Conservation (phyloP, 2,113 vertebrate genomes). For the Polypterus bichir region DNA sequence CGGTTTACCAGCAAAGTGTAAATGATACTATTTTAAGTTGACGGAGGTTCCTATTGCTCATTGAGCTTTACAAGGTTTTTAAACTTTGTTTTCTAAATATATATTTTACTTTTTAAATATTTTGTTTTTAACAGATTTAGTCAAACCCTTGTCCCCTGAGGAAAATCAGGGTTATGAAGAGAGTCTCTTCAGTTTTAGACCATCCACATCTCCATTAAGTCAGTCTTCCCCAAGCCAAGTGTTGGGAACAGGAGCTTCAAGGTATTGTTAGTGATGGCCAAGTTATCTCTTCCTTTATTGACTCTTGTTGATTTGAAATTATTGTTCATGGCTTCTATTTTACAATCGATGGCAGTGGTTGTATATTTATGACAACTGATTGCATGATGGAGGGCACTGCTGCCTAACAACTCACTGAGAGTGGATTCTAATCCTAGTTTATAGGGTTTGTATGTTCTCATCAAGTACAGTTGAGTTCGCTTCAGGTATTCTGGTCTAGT, state of each 20-base stretch:
- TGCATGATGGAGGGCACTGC: conserved; percentile 22
- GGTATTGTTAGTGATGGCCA: conserved; percentile 45
- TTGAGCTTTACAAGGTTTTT: background rate
- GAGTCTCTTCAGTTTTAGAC: conserved; percentile 67
- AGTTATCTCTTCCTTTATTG: background rate
- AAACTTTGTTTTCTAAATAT: background rate
- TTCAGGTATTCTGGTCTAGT: no score
- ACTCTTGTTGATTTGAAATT: background rate
- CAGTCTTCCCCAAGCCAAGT: conserved; percentile 87
- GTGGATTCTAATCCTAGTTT: no score
- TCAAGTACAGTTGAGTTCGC: no score
- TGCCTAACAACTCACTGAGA: conserved; percentile 16
- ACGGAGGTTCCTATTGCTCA: background rate
- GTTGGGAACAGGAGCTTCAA: conserved; percentile 43
- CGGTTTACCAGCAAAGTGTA: background rate
- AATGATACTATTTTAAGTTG: background rate
- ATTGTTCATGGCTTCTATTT: background rate
- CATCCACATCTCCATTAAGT: conserved; percentile 77
- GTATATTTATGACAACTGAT: background rate
- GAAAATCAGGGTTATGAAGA: conserved; percentile 36
- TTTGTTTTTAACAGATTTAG: conserved; percentile 17
- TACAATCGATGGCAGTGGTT: background rate
- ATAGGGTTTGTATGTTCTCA: no score
- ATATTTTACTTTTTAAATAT: background rate
- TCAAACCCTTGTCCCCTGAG: conserved; percentile 26